Percentiles rank a stretch among this genome's conserved stretches.
Evolutionary conservation across 2,888 invertebrate genomes (phyloP).

Genomic region (Nomada flava): DNA sequence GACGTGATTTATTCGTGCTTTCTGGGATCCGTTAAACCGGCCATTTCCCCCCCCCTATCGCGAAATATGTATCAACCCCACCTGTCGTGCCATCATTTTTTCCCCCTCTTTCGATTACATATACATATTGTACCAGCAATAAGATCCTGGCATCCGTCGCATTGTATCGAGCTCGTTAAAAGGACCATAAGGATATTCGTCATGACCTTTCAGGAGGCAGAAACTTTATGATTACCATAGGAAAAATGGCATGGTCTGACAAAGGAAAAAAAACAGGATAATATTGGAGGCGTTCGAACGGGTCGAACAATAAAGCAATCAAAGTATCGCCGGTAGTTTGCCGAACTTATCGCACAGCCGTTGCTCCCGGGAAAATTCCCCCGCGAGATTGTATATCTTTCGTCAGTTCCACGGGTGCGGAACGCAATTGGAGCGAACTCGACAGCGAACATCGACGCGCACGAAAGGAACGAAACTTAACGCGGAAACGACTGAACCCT

Average conservation of each 20-base stretch:
- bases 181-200: too few species aligned
- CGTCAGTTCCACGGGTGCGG: neutral
- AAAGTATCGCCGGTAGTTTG: slow-evolving; percentile 48
- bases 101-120: slow-evolving; percentile 6
- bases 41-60: slow-evolving; percentile 34
- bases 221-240: too few species aligned
- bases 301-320: slow-evolving; percentile 62
- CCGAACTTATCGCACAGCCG: slow-evolving; percentile 44
- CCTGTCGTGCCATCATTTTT: slow-evolving; percentile 28
- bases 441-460: slow-evolving; percentile 26
- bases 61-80: slow-evolving; percentile 42
- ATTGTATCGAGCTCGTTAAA: too few species aligned
- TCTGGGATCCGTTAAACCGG: slow-evolving; percentile 69
- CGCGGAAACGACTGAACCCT: too few species aligned
- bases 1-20: slow-evolving; percentile 75
- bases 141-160: too few species aligned
- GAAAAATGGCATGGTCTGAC: too few species aligned
- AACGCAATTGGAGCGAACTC: slow-evolving; percentile 32
- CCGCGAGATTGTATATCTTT: slow-evolving; percentile 47
- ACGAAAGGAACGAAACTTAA: slow-evolving; percentile 7
- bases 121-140: neutral
- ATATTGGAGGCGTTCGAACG: slow-evolving; percentile 37
- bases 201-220: too few species aligned
- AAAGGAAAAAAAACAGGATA: too few species aligned
- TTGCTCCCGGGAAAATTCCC: slow-evolving; percentile 55